A percentile compares a stretch with the other conserved stretches of the same genome.
Conservation (phyloP, 2,888 invertebrate species). For the Cantharis rufa region DNA sequence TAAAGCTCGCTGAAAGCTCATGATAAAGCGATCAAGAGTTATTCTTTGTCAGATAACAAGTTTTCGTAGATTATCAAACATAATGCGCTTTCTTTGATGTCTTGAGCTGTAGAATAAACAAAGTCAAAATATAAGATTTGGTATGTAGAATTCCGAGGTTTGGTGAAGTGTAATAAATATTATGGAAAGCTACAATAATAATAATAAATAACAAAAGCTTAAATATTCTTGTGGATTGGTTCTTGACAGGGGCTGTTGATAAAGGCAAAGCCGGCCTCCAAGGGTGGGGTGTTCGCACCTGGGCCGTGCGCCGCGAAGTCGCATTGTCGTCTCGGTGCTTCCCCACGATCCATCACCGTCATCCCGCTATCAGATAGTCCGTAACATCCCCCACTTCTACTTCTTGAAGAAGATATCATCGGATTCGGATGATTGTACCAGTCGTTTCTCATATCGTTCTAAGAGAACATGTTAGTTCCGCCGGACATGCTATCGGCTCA, state of each 20-base stretch:
- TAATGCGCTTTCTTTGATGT: not conserved
- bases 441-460: slow-evolving; percentile 37
- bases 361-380: slow-evolving; percentile 37
- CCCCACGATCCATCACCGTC: slow-evolving; percentile 48
- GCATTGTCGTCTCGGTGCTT: slow-evolving; percentile 47
- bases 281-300: slow-evolving; percentile 47
- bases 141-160: not conserved
- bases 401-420: slow-evolving; percentile 40
- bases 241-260: slow-evolving; percentile 41
- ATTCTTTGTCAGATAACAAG: not conserved
- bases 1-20: not conserved
- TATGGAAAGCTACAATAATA: slow-evolving; percentile 6
- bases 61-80: not conserved
- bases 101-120: not conserved
- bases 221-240: slow-evolving; percentile 37
- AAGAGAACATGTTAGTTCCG: slow-evolving; percentile 79
- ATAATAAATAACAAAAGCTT: slow-evolving; percentile 25
- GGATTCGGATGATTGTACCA: slow-evolving; percentile 39
- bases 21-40: not conserved
- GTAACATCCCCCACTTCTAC: slow-evolving; percentile 35
- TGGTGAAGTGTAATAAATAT: slow-evolving; percentile 7
- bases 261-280: slow-evolving; percentile 39
- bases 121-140: not conserved
- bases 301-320: slow-evolving; percentile 32
- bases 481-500: slow-evolving; percentile 94